Conservation (phyloP, 2,888 invertebrate species). For the Caenorhabditis becei region DNA sequence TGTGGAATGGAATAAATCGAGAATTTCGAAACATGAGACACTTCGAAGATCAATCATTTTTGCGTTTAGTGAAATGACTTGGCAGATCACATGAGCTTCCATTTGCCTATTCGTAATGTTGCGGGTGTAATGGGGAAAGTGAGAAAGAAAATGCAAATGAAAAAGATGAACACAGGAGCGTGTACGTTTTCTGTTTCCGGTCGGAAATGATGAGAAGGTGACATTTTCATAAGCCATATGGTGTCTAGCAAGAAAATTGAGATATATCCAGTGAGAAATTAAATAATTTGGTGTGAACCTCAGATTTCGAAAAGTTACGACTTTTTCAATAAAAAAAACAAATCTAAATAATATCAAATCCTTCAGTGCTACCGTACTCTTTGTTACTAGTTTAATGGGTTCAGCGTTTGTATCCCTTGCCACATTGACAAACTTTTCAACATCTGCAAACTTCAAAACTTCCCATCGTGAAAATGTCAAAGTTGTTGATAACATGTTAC, state of each 20-base stretch:
- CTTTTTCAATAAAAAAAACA: no score
- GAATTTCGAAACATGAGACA: neutral
- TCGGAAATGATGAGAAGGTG: neutral
- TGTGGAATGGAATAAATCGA: constrained; percentile 12
- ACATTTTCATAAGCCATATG: neutral
- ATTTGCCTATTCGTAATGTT: constrained; percentile 48
- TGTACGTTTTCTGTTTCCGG: constrained; percentile 2
- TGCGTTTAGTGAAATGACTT: neutral
- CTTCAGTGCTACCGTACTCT: no score
- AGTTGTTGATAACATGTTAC: constrained; percentile 6
- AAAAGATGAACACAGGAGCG: constrained; percentile 9
- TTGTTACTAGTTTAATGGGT: no score
- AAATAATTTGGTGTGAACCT: no score
- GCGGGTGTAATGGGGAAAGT: constrained; percentile 24
- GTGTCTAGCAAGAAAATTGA: neutral
- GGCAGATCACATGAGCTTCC: constrained; percentile 1
- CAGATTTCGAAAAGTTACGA: no score
- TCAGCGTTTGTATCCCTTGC: no score
- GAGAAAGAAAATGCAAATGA: neutral
- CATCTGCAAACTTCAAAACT: no score
- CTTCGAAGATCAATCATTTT: constrained; percentile 29
- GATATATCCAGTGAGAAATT: neutral
- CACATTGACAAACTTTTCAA: neutral
- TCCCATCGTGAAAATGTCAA: constrained; percentile 5
- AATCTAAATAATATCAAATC: no score